Evolutionary conservation across 2,888 invertebrate species (phyloP).

Genomic region (Polyploca ridens): DNA sequence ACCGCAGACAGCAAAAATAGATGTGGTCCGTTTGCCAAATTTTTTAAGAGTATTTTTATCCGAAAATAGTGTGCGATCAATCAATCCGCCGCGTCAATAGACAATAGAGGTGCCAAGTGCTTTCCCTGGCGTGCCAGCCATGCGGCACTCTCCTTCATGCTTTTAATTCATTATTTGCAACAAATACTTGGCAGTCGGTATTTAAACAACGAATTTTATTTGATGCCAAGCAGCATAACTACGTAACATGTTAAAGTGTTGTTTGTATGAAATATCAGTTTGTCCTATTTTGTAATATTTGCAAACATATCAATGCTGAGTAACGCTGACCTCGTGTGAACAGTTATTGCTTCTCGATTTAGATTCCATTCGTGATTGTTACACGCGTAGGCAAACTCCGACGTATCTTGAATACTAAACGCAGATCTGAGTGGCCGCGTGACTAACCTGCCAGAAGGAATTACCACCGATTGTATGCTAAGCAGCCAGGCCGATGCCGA

Average conservation of each 20-base stretch:
- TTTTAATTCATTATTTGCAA: slow-evolving; percentile 40
- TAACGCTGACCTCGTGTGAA: slow-evolving; percentile 72
- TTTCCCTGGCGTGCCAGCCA: slow-evolving; percentile 54
- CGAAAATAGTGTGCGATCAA: slow-evolving; percentile 60
- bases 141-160: slow-evolving; percentile 32
- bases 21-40: slow-evolving; percentile 36
- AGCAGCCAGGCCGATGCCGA: slow-evolving; percentile 45
- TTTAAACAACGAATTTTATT: slow-evolving; percentile 27
- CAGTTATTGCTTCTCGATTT: slow-evolving; percentile 75
- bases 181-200: slow-evolving; percentile 29
- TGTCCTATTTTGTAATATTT: slow-evolving; percentile 66
- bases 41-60: slow-evolving; percentile 34
- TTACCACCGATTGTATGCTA: slow-evolving; percentile 80
- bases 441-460: slow-evolving; percentile 75
- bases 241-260: neutral
- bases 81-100: slow-evolving; percentile 58
- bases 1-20: neutral
- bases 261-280: slow-evolving; percentile 28
- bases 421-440: slow-evolving; percentile 69
- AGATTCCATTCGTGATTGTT: slow-evolving; percentile 65
- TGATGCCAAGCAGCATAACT: neutral
- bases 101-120: slow-evolving; percentile 60
- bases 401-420: slow-evolving; percentile 69
- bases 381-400: slow-evolving; percentile 67
- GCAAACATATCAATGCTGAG: slow-evolving; percentile 68